Percentiles rank a stretch among this genome's conserved stretches.
These are phyloP conservation scores for Galemys pyrenaicus DNA, from an alignment of 2,113 vertebrate genomes.

Conservation along the genomic window DNA sequence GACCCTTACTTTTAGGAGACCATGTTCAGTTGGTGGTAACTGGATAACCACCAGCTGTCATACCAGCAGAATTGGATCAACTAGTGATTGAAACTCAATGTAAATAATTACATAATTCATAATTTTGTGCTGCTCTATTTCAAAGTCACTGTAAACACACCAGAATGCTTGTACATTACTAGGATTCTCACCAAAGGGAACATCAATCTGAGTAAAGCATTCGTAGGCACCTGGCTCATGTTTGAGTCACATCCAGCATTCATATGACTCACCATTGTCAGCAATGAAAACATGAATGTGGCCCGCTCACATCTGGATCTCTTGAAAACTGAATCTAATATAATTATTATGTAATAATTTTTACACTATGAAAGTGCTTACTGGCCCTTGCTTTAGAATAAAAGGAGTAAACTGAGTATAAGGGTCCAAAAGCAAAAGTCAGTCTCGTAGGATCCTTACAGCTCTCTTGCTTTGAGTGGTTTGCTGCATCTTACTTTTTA, in stretches of 20 bases:
- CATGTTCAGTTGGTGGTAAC: neutral
- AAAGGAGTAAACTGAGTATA: too few relatives aligned
- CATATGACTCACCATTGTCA: conserved; percentile 9
- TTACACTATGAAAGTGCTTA: too few relatives aligned
- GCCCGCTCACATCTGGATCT: conserved; percentile 1
- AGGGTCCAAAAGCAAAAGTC: neutral
- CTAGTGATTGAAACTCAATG: neutral
- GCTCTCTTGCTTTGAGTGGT: neutral
- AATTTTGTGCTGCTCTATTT: conserved; percentile 19
- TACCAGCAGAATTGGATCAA: neutral
- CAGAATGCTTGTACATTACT: neutral
- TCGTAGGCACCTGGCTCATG: neutral
- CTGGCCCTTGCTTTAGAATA: too few relatives aligned
- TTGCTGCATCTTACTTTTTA: neutral
- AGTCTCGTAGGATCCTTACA: neutral
- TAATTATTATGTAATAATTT: too few relatives aligned
- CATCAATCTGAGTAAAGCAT: neutral
- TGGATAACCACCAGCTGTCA: neutral
- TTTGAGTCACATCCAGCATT: neutral
- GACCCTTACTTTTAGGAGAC: neutral
- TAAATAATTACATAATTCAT: conserved; percentile 49
- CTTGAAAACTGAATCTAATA: neutral
- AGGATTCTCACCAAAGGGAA: conserved; percentile 50
- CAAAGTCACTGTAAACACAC: conserved; percentile 37
- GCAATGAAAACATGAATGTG: neutral